phyloP scores from a whole-genome alignment of 2,113 vertebrate species.

The Phalacrocorax aristotelis region DNA sequence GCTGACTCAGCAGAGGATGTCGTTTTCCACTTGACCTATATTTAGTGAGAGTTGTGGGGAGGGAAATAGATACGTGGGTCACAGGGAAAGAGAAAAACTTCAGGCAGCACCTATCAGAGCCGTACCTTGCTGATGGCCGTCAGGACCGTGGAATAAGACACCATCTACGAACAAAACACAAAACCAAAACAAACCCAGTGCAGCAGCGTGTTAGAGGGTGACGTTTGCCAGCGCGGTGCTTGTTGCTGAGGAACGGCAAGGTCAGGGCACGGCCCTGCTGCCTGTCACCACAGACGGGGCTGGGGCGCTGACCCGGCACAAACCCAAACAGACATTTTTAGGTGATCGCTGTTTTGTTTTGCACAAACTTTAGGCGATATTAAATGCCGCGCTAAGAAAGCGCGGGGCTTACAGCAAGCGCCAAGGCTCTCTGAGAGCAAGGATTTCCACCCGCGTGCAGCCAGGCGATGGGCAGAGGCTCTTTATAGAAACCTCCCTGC shows the following conservation, averaged over 20 bases:
- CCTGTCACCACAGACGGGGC: not conserved
- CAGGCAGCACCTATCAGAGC: not conserved
- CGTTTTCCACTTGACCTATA: conserved; percentile 60
- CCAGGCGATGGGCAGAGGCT: not conserved
- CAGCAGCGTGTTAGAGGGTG: not conserved
- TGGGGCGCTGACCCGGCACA: conserved; percentile 45
- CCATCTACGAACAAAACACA: conserved; percentile 82
- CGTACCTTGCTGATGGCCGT: conserved; percentile 93
- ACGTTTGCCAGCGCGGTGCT: not conserved
- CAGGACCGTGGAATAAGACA: conserved; percentile 95
- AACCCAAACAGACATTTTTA: conserved; percentile 58
- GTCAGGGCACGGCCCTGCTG: conserved; percentile 33
- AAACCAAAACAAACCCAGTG: not conserved
- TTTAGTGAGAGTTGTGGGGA: not conserved
- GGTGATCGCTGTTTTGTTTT: conserved; percentile 29
- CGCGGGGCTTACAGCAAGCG: not conserved
- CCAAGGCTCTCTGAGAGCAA: not conserved
- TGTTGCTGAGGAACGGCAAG: not conserved
- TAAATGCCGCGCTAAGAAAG: not conserved
- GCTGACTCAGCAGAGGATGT: conserved; percentile 56
- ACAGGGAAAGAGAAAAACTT: not conserved
- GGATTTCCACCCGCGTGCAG: not conserved
- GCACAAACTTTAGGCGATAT: not conserved
- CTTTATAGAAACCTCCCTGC: not conserved
- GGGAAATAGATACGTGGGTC: not conserved